Percentiles rank a stretch among this genome's conserved stretches.
Evolutionary conservation across 2,888 invertebrate species (phyloP).

Genomic region (Lasioglossum lativentre): DNA sequence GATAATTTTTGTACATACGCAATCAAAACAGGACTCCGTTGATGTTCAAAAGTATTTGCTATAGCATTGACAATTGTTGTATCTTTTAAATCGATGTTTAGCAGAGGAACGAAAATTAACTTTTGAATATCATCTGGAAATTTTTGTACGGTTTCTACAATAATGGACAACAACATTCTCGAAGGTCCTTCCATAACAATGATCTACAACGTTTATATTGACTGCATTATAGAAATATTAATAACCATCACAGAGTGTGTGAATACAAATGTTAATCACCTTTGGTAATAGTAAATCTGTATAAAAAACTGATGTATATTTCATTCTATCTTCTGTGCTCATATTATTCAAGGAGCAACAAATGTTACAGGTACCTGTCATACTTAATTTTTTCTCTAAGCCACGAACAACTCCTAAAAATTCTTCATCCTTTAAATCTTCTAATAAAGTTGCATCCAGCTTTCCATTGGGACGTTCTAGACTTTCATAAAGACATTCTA

Average conservation of each 20-base stretch:
- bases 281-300: slow-evolving; percentile 74
- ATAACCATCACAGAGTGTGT: neutral
- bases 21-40: slow-evolving; percentile 57
- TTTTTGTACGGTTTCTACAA: slow-evolving; percentile 69
- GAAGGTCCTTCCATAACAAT: slow-evolving; percentile 70
- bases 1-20: slow-evolving; percentile 53
- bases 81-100: slow-evolving; percentile 75
- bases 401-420: slow-evolving; percentile 63
- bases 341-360: slow-evolving; percentile 72
- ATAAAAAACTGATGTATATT: slow-evolving; percentile 71
- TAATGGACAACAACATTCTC: slow-evolving; percentile 66
- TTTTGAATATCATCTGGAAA: slow-evolving; percentile 78
- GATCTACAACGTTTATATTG: slow-evolving; percentile 60
- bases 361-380: slow-evolving; percentile 74
- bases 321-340: slow-evolving; percentile 69
- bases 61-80: slow-evolving; percentile 59
- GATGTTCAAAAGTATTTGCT: slow-evolving; percentile 55
- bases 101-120: slow-evolving; percentile 73
- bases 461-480: slow-evolving; percentile 71
- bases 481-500: slow-evolving; percentile 71
- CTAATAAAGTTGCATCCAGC: slow-evolving; percentile 67
- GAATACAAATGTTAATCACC: slow-evolving; percentile 58
- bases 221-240: neutral
- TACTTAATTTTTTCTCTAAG: slow-evolving; percentile 69
- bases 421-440: slow-evolving; percentile 70